Evolutionary conservation across 2,797 vertebrate genomes (phyloP), one percentile per base, ranked within the genome.

Genomic region (Novumbra hubbsi): DNA sequence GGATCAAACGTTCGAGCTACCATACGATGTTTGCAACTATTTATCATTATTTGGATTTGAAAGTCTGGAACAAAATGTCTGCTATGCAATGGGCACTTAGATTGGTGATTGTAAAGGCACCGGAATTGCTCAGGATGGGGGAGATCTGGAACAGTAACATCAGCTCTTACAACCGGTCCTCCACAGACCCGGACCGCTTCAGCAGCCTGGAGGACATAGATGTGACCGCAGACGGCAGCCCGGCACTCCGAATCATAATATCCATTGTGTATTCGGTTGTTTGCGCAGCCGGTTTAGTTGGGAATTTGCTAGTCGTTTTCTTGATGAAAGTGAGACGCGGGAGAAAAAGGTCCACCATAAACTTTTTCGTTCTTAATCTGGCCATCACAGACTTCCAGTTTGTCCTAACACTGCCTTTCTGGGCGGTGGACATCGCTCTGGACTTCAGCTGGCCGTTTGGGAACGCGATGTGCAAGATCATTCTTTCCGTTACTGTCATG

Each of bases 361-460:
- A 90, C 86, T 87, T 92, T 73, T 93, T 93, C 80, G 85, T 93
- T 73, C 81, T 93, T 32, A 92, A 93, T 78, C 64, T 93, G 70
- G 92, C 92, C 2, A 85, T 86, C 2, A 93, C 92, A 0, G 92
- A 93, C 86, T 90, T 93, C 74, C 91, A 92, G 85, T 93, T 93
- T 72, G 92, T 92, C 27, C 81, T 93, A 21, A 90, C 90, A 0
- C 71, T 93, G 76, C 92, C 92, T 0, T 93, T 93, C 85, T 93
- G 92, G 92, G 92, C 92, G 0, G 92, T 89, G 87, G 92, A 93
- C 70, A 89, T 76, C 0, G 92, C 90, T 1, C 82, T 91, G 82
- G 92, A 93, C 80, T 93, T 92, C 83, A 92, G 88, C 87, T 93
- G 92, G 92, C 92, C 92, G 1, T 93, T 93, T 17, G 92, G 92